A percentile compares a stretch with the other conserved stretches of the same genome.
phyloP scores from a whole-genome alignment of 2,888 invertebrate species.

The Heliothis peltigera region DNA sequence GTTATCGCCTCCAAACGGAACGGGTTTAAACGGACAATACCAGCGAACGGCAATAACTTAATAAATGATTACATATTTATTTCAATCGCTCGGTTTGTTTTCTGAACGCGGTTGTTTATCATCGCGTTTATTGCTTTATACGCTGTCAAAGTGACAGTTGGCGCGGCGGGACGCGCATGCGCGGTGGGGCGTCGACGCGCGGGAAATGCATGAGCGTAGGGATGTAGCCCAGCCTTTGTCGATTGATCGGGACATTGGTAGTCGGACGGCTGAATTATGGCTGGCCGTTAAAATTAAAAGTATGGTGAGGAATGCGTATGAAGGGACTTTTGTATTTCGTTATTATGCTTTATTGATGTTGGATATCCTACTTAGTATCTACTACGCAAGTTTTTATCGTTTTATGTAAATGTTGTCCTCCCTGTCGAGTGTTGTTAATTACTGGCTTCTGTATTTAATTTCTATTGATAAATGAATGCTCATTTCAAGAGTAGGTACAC shows the following conservation, averaged over 20 bases:
- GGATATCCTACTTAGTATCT: background rate
- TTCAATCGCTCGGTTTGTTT: constrained; percentile 75
- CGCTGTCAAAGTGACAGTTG: constrained; percentile 65
- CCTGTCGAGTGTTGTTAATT: background rate
- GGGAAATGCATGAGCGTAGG: constrained; percentile 54
- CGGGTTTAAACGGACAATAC: constrained; percentile 61
- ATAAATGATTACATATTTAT: constrained; percentile 75
- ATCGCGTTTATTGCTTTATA: constrained; percentile 64
- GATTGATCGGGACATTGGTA: constrained; percentile 56
- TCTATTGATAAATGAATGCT: no score
- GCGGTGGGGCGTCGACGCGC: constrained; percentile 66
- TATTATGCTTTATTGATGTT: background rate
- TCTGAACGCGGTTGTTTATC: constrained; percentile 68
- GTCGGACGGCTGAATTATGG: constrained; percentile 46
- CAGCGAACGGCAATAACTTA: constrained; percentile 63
- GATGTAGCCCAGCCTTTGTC: constrained; percentile 50
- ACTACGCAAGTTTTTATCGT: background rate
- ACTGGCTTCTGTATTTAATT: background rate
- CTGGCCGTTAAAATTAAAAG: constrained; percentile 51
- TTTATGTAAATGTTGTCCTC: background rate
- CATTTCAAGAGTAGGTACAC: no score
- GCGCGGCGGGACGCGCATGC: constrained; percentile 65
- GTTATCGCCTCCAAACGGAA: constrained; percentile 51
- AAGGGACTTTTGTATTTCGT: constrained; percentile 2
- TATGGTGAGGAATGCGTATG: constrained; percentile 36